Base-by-base conservation (phyloP, 1,140 invertebrate species). In the Daktulosphaira vitifoliae region DNA sequence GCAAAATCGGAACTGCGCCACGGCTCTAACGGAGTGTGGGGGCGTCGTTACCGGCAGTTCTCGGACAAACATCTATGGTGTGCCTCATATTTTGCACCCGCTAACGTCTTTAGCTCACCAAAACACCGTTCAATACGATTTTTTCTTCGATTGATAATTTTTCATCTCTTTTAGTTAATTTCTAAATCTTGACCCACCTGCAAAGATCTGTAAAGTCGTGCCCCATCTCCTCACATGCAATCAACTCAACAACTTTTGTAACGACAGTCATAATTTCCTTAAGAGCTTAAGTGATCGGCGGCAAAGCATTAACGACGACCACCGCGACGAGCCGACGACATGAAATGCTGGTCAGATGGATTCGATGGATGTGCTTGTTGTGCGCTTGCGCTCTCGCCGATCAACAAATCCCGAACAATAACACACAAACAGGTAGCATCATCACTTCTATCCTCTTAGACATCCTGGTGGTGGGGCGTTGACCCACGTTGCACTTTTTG, bases 281-380 rank as follows among this genome's bases (percentile, higher is more conserved):
- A n/a, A n/a, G n/a, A 7, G 53, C 18, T 16, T 25, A 46, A 13
- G 54, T 23, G 39, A 16, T 29, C 38, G 54, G 42, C 39, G 54
- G 22, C 15, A 8, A 20, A 22, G 16, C 26, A 15, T 11, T n/a
- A 11, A 16, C 39, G 38, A 62, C 25, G 38, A 46, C 56, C 39
- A 62, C 56, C 38, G 46, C 38, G 38, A 44, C 11, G 11, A 11
- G 39, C 9, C 42, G 42, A 62, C 56, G 42, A 29, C 56, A 62
- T 62, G 56, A 62, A 39, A 62, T 62, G 56, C 56, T 29, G 56
- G 56, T 16, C 56, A 62, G 42, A 48, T 39, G 56, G 56, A 62
- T 62, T 23, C 56, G 56, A 22, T 62, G 56, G 56, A 48, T 62
- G 56, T 62, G 56, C 18, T 46, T 62, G 42, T 33, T 62, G 56